Evolutionary conservation across 2,113 vertebrate species (phyloP).

Genomic region (Beaufortia kweichowensis): DNA sequence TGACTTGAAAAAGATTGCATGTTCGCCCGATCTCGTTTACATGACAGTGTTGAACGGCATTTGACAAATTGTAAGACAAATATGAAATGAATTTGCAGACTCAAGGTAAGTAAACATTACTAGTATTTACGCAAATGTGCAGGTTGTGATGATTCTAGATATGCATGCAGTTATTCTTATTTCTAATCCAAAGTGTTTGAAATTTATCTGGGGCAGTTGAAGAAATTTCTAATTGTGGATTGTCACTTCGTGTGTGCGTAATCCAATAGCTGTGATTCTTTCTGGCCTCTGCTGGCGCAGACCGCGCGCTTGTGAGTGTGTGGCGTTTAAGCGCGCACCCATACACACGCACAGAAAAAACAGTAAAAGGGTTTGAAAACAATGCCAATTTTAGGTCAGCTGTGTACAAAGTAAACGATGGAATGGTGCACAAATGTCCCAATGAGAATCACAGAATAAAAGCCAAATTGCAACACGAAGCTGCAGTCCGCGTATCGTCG

Average conservation of each 20-base stretch:
- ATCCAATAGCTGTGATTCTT: conserved; percentile 22
- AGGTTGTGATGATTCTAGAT: background rate
- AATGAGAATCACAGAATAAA: background rate
- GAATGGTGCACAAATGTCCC: background rate
- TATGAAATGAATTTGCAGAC: background rate
- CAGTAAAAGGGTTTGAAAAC: background rate
- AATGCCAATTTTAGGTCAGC: background rate
- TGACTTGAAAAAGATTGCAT: conserved; percentile 74
- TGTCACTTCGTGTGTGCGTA: conserved; percentile 35
- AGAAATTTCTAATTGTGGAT: conserved; percentile 20
- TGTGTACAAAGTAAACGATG: background rate
- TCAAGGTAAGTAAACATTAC: conserved; percentile 5
- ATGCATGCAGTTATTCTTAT: conserved; percentile 5
- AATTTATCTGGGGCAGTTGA: background rate
- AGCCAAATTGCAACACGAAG: background rate
- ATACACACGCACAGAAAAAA: background rate
- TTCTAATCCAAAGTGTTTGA: background rate
- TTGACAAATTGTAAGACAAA: conserved; percentile 38
- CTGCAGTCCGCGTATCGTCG: background rate
- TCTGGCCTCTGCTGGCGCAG: background rate
- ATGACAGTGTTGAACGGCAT: conserved; percentile 62
- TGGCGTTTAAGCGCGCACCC: background rate
- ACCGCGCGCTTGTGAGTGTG: background rate
- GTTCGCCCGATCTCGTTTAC: conserved; percentile 74
- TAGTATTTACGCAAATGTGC: background rate